Evolutionary conservation across 2,113 vertebrate species (phyloP).

Genomic region (Pholis gunnellus): DNA sequence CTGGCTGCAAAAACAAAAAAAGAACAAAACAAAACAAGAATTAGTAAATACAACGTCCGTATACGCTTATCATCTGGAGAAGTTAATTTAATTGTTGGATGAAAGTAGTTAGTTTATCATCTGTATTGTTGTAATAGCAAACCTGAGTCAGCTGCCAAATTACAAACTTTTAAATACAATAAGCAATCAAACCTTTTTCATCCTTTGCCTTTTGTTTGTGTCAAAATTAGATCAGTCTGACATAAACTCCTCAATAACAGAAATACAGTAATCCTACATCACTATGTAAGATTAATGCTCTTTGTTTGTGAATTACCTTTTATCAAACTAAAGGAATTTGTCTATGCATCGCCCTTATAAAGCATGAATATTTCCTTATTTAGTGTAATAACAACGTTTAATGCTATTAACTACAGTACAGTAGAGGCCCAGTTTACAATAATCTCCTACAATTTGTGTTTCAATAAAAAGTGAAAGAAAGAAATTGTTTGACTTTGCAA

Average conservation of each 20-base stretch:
- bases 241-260: neutral
- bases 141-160: neutral
- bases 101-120: neutral
- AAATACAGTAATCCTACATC: neutral
- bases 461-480: neutral
- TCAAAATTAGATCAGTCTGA: neutral
- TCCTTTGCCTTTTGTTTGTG: neutral
- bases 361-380: neutral
- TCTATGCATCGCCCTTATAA: neutral
- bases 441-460: neutral
- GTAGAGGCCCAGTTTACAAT: neutral
- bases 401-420: neutral
- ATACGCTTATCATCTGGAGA: neutral
- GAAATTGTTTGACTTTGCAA: neutral
- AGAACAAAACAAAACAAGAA: neutral
- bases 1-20: conserved; percentile 85
- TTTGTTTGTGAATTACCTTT: neutral
- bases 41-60: neutral
- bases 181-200: neutral
- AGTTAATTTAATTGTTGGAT: neutral
- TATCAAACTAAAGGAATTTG: neutral
- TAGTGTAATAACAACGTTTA: neutral
- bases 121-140: neutral
- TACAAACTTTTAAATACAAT: neutral
- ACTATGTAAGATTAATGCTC: neutral